Percentiles rank a stretch among this genome's conserved stretches.
Evolutionary conservation across 2,113 vertebrate genomes (phyloP).

Genomic region (Gavia stellata): DNA sequence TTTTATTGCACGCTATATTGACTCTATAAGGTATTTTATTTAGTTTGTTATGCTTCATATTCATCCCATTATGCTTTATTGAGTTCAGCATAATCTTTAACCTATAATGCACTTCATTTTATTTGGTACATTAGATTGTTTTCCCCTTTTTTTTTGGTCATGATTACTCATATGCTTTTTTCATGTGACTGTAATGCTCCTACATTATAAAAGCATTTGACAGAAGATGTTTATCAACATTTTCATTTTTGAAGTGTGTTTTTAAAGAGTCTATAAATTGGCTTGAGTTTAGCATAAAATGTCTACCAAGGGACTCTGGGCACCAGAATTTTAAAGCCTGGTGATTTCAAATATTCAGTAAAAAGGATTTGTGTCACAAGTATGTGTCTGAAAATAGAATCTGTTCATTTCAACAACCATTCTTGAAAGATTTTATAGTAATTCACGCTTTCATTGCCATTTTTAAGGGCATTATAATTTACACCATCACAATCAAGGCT

Average conservation of each 20-base stretch:
- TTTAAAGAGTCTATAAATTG: background rate
- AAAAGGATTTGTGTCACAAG: background rate
- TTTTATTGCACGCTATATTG: background rate
- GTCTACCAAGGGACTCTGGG: background rate
- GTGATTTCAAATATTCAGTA: background rate
- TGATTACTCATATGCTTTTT: background rate
- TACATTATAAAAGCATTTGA: background rate
- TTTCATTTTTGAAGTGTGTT: background rate
- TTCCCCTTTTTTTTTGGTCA: background rate
- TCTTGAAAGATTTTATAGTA: background rate
- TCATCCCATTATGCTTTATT: slow-evolving; percentile 9
- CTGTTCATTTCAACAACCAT: background rate
- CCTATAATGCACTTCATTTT: slow-evolving; percentile 1
- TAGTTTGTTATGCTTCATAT: slow-evolving; percentile 10
- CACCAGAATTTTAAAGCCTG: background rate
- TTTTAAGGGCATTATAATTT: background rate
- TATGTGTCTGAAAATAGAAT: background rate
- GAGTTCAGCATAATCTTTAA: slow-evolving; percentile 14
- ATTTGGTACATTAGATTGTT: background rate
- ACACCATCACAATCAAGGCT: background rate
- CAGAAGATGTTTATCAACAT: background rate
- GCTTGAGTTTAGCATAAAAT: background rate
- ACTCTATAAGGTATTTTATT: slow-evolving; percentile 15
- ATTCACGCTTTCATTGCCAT: background rate
- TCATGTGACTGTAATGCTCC: background rate